Evolutionary conservation across 2,797 vertebrate species (phyloP).

Genomic region (Phaenicophaeus curvirostris): DNA sequence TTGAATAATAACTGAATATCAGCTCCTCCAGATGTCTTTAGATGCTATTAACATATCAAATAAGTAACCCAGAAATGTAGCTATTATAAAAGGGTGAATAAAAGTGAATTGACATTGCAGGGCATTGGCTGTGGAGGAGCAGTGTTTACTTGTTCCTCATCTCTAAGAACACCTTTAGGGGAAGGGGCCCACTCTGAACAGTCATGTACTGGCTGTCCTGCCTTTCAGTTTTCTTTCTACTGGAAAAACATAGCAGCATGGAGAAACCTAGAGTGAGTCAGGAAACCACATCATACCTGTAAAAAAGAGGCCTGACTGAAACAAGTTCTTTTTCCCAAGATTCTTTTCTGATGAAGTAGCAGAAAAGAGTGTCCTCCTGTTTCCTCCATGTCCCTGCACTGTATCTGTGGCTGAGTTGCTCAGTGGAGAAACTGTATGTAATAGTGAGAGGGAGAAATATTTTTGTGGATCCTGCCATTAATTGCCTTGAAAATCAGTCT

Average conservation of each 20-base stretch:
- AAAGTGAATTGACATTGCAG: not conserved
- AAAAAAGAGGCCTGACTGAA: not conserved
- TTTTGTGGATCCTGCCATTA: not conserved
- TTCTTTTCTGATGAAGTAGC: not conserved
- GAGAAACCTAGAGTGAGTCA: no score
- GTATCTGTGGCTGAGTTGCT: not conserved
- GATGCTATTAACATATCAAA: not conserved
- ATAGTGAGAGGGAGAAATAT: not conserved
- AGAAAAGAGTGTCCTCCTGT: not conserved
- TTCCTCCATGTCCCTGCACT: not conserved
- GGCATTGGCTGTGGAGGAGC: not conserved
- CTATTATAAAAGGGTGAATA: not conserved
- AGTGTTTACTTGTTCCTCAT: not conserved
- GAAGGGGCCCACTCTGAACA: not conserved
- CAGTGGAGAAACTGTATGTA: not conserved
- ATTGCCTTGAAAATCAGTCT: not conserved
- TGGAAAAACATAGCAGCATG: not conserved
- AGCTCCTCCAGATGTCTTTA: not conserved
- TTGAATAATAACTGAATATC: not conserved
- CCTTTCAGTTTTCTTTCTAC: not conserved
- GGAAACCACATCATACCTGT: not conserved
- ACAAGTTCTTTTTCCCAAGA: not conserved
- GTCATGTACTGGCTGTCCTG: not conserved
- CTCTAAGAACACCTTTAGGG: not conserved
- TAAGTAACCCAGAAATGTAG: not conserved